Evolutionary conservation across 2,113 vertebrate genomes (phyloP), one percentile per base, ranked within the genome.

Genomic region (Seriola aureovittata): DNA sequence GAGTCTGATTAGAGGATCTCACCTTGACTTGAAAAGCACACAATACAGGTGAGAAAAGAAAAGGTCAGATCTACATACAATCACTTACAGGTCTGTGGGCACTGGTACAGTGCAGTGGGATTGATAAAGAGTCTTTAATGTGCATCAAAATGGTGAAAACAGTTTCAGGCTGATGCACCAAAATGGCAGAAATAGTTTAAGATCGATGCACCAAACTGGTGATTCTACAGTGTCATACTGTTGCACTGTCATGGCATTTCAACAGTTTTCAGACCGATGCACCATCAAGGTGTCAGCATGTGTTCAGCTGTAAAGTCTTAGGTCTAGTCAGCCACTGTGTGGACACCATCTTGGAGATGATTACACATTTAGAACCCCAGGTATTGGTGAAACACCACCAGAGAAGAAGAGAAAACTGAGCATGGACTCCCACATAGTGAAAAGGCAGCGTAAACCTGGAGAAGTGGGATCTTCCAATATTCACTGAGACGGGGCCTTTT

Each of bases 91-190:
- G 94, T 97, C 95, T 95, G 93, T 91, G 96, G 96, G 96, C 97
- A 97, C 96, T 97, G 97, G 92, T 98, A 96, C 97, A 97, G 97
- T 97, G 96, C 97, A 95, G 95, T 95, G 95, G 94, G 95, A 72
- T 87, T 92, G 94, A 96, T 95, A 95, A 95, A 96, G 94, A 95
- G 96, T 97, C 90, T 96, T 95, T 93, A 94, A 90, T 96, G 96
- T 95, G 96, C 95, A 92, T 91, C 92, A 88, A 85, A 87, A 82
- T 85, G 82, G 88, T 80, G 77, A 82, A 87, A 91, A 89, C 69
- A 82, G 83, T 92, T 93, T 89, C 74, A 86, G 75, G 79, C 82
- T 69, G 90, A 92, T 87, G 88, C 93, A 90, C 85, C 83, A 73
- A 91, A 86, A 92, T 89, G 82, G 86, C 90, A 87, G 88, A 89